Evolutionary conservation across 2,113 vertebrate genomes (phyloP).

Genomic region (Pedionomus torquatus): DNA sequence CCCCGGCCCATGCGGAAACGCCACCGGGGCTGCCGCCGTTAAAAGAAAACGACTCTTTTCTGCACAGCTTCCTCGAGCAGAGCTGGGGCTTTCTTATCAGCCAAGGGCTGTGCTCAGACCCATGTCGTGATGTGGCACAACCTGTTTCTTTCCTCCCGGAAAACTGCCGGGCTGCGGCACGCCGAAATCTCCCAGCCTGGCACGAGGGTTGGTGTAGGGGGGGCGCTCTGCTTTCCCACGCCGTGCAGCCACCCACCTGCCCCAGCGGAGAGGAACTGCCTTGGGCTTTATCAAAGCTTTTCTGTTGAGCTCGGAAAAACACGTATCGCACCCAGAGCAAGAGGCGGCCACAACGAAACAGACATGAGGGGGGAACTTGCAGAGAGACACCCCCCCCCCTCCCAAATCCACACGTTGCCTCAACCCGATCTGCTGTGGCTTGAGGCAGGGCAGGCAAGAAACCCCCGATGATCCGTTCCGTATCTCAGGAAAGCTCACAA

Average conservation of each 20-base stretch:
- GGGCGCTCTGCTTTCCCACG: neutral
- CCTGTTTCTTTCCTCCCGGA: neutral
- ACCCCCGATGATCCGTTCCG: accelerated
- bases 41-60: neutral
- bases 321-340: accelerated
- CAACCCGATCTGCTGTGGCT: neutral
- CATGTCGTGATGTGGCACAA: neutral
- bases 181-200: neutral
- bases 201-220: accelerated
- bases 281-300: neutral
- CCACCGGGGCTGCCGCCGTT: accelerated
- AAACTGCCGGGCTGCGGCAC: accelerated
- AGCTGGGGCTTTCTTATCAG: neutral
- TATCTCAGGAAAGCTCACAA: neutral
- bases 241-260: neutral
- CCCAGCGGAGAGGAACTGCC: neutral
- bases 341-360: neutral
- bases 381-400: neutral
- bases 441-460: neutral
- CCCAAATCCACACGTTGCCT: neutral
- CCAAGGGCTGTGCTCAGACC: neutral
- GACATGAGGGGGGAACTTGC: accelerated
- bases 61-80: neutral
- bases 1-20: neutral
- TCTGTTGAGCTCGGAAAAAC: neutral